These are phyloP conservation scores for Diplolepis rosae DNA, from an alignment of 2,888 invertebrate genomes.

Conservation along the genomic window DNA sequence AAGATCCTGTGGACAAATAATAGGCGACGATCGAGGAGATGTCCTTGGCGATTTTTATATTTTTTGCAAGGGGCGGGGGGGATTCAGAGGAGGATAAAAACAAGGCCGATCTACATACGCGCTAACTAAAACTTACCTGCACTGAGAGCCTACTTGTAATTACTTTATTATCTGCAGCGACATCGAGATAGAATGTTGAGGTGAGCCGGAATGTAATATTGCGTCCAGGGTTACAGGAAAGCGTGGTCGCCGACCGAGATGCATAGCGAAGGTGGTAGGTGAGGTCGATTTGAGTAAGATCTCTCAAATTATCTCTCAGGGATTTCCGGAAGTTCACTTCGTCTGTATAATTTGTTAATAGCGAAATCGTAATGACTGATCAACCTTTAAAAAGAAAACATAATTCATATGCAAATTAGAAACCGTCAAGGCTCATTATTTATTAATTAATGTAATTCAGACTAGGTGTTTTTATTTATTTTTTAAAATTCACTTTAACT, in stretches of 20 bases:
- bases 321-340: conserved; percentile 7
- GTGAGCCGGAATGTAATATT: conserved; percentile 63
- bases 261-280: conserved; percentile 12
- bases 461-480: too few relatives aligned
- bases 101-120: conserved; percentile 40
- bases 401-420: too few relatives aligned
- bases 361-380: background rate
- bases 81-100: conserved; percentile 39
- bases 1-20: background rate
- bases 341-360: background rate
- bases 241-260: background rate
- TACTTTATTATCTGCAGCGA: conserved; percentile 54
- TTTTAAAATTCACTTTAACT: too few relatives aligned
- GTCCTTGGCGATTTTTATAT: background rate
- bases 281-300: conserved; percentile 10
- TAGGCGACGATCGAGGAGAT: background rate
- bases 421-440: too few relatives aligned
- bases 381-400: too few relatives aligned
- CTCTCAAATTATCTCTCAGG: conserved; percentile 6
- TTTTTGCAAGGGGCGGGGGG: background rate
- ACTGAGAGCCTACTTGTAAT: background rate
- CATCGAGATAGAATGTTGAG: conserved; percentile 62
- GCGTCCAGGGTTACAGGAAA: conserved; percentile 60
- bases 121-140: conserved; percentile 10
- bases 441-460: too few relatives aligned